Percentiles rank a stretch among this genome's conserved stretches.
Evolutionary conservation across 2,113 vertebrate species (phyloP).

Genomic region (Dendrocopos noguchii): DNA sequence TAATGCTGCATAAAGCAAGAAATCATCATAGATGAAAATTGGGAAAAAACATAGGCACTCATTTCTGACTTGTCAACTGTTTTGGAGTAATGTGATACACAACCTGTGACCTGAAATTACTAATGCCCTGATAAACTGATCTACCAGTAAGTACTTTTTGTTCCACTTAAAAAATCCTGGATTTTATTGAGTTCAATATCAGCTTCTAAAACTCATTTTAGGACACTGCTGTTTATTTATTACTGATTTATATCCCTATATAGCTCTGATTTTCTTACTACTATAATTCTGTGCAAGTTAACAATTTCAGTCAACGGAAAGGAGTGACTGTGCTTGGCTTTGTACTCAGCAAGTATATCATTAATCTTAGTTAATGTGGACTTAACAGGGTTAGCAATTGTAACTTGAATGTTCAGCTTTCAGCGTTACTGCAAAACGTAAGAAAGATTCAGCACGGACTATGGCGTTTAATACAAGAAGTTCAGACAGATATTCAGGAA

Average conservation of each 20-base stretch:
- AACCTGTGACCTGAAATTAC: neutral
- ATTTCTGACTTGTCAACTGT: neutral
- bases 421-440: neutral
- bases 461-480: neutral
- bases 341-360: neutral
- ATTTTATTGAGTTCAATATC: neutral
- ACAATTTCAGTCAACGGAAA: neutral
- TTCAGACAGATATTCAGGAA: neutral
- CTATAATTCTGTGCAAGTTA: neutral
- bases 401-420: neutral
- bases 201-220: constrained; percentile 1
- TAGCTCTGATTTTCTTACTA: neutral
- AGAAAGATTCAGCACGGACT: neutral
- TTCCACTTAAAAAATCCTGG: neutral
- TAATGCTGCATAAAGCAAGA: neutral
- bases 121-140: neutral
- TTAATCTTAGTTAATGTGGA: neutral
- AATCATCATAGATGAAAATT: neutral
- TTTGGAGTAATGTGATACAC: neutral
- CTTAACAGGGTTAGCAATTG: neutral
- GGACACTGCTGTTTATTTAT: neutral
- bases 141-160: neutral
- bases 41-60: neutral
- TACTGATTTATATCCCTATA: neutral
- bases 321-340: neutral